phyloP scores from a whole-genome alignment of 2,113 vertebrate genomes.

The Microtus ochrogaster region DNA sequence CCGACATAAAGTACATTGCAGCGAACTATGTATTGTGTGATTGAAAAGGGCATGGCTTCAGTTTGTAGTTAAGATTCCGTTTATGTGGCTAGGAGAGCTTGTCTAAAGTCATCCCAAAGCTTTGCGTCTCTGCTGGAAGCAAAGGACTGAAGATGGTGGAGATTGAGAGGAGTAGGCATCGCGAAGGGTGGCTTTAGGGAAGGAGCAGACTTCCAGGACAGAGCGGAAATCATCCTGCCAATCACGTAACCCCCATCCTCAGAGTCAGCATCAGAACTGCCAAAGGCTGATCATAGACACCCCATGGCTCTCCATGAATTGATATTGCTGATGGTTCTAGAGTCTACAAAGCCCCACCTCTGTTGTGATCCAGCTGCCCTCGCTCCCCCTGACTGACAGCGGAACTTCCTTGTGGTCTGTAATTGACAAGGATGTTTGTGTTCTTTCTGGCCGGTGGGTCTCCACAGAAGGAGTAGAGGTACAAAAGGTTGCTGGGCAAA shows the following conservation, averaged over 20 bases:
- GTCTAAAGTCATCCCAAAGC: not conserved
- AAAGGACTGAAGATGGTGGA: not conserved
- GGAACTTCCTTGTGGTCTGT: no score
- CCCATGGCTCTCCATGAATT: not conserved
- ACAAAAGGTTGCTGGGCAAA: no score
- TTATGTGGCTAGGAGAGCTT: not conserved
- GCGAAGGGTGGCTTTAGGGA: not conserved
- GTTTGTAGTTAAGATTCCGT: not conserved
- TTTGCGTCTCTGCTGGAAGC: not conserved
- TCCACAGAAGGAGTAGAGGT: no score
- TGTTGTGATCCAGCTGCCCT: no score
- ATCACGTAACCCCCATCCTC: not conserved
- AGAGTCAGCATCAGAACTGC: not conserved
- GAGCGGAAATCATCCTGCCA: not conserved
- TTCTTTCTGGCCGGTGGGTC: no score
- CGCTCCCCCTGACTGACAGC: no score
- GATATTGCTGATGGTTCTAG: not conserved
- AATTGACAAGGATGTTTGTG: no score
- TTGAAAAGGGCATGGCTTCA: not conserved
- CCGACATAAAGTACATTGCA: not conserved
- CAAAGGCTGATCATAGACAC: not conserved
- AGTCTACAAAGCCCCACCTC: not conserved
- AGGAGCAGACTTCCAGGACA: not conserved
- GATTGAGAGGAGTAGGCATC: accelerated
- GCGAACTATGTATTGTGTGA: not conserved